phyloP scores from a whole-genome alignment of 1,140 invertebrate species.

The Drosophila bocqueti region DNA sequence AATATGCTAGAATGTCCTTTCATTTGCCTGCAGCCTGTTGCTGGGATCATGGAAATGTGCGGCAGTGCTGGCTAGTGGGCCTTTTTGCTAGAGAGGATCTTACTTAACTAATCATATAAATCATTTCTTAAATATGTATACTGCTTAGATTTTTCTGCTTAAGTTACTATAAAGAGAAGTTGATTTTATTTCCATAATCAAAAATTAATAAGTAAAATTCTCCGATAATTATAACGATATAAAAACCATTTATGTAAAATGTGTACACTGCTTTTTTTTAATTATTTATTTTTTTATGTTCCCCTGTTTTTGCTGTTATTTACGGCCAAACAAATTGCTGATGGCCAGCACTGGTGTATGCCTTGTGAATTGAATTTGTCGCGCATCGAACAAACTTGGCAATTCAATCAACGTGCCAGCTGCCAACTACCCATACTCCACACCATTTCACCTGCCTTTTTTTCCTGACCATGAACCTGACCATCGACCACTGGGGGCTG shows the following conservation, averaged over 20 bases:
- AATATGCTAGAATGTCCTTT: constrained; percentile 11
- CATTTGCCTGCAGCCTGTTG: constrained; percentile 57
- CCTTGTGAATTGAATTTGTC: constrained; percentile 54
- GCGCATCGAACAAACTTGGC: constrained; percentile 63
- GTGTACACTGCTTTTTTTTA: not conserved
- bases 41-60: constrained; percentile 9
- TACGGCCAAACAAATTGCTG: not conserved
- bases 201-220: not conserved
- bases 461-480: constrained; percentile 36
- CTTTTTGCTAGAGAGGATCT: not conserved
- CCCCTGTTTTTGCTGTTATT: not conserved
- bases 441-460: constrained; percentile 5
- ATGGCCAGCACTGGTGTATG: constrained; percentile 1
- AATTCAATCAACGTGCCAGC: constrained; percentile 64
- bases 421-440: constrained; percentile 13
- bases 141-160: not conserved
- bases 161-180: not conserved
- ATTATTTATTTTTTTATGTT: not conserved
- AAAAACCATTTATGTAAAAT: not conserved
- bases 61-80: not conserved
- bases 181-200: not conserved
- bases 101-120: not conserved
- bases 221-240: not conserved
- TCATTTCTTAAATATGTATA: not conserved
- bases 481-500: constrained; percentile 13